Percentiles rank a stretch among this genome's conserved stretches.
phyloP scores from a whole-genome alignment of 2,888 invertebrate species.

The Lepidonotus clava region DNA sequence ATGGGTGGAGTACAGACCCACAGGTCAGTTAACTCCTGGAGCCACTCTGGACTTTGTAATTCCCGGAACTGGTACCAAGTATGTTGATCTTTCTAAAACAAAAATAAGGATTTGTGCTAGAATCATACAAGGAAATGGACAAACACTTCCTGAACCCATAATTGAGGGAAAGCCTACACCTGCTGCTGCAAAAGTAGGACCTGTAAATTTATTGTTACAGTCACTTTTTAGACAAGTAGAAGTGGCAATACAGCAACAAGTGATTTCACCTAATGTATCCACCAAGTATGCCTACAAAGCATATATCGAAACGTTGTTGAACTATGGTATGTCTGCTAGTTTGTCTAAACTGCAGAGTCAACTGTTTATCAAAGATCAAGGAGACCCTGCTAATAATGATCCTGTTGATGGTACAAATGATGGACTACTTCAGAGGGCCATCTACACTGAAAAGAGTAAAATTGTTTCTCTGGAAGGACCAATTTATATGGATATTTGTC shows the following conservation, averaged over 20 bases:
- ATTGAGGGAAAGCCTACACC: neutral
- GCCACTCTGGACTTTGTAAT: conserved; percentile 12
- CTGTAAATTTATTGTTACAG: neutral
- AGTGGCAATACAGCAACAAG: neutral
- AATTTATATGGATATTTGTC: neutral
- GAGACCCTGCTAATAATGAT: neutral
- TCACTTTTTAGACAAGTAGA: conserved; percentile 12
- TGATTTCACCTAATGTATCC: neutral
- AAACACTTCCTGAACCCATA: neutral
- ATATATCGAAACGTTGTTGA: neutral
- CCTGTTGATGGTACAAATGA: neutral
- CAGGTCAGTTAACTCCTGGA: neutral
- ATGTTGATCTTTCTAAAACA: neutral
- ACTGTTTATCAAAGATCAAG: neutral
- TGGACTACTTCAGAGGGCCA: neutral
- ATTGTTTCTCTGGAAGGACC: neutral
- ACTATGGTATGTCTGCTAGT: neutral
- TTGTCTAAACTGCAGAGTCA: neutral
- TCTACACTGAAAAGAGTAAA: neutral
- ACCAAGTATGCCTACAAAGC: neutral
- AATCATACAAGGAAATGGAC: neutral
- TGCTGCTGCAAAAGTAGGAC: neutral
- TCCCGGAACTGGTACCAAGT: neutral
- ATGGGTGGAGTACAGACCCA: neutral
- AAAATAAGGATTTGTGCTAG: neutral